A percentile compares a stretch with the other conserved stretches of the same genome.
These are phyloP conservation scores for Eubucco bourcierii DNA, from an alignment of 2,113 vertebrate species.

Conservation along the genomic window DNA sequence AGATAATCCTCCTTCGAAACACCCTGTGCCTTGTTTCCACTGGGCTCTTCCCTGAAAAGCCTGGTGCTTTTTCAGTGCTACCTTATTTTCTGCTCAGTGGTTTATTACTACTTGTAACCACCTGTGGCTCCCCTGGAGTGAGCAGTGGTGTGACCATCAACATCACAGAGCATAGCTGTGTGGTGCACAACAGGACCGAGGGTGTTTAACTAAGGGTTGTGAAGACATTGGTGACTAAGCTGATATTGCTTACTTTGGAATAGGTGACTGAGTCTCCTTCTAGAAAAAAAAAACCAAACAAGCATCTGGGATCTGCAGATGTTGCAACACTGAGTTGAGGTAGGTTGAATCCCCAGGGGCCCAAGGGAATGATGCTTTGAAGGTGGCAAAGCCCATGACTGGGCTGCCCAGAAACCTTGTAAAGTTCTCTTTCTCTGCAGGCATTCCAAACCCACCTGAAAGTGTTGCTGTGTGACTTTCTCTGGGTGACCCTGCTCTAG, in stretches of 20 bases:
- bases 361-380: background rate
- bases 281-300: background rate
- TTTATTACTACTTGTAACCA: background rate
- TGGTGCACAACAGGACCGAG: fast-evolving
- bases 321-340: background rate
- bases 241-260: background rate
- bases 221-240: background rate
- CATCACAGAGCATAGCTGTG: too few relatives aligned
- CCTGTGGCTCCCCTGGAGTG: background rate
- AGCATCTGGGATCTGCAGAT: background rate
- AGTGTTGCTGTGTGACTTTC: too few relatives aligned
- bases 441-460: too few relatives aligned
- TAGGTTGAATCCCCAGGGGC: background rate
- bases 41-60: background rate
- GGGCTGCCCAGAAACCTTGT: too few relatives aligned
- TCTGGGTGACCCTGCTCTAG: too few relatives aligned
- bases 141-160: background rate
- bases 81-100: background rate
- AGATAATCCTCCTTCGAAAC: background rate
- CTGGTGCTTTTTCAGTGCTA: background rate
- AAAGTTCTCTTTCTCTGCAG: too few relatives aligned
- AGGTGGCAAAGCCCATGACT: too few relatives aligned
- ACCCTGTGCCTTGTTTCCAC: background rate
- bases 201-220: background rate
- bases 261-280: background rate